Base-by-base conservation (phyloP, 2,888 invertebrate genomes). In the Tachystola acroxantha region DNA sequence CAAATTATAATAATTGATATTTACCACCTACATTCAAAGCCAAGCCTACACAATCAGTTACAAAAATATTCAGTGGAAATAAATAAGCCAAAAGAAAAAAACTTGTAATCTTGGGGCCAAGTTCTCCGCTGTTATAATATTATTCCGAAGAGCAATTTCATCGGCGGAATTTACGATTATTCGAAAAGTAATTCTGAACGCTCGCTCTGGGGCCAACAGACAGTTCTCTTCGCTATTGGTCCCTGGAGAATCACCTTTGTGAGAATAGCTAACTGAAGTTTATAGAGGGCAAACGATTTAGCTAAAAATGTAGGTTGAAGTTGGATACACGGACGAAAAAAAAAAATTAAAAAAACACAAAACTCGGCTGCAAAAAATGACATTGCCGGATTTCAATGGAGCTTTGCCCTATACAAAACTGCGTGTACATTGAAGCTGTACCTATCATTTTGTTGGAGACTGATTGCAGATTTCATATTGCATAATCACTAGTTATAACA, bases 101-200 rank as follows among this genome's bases (percentile, higher is more conserved):
- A 46, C 46, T 43, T 43, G 32, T 42, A 44, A 47, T 43, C 39
- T 41, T 20, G 28, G 34, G 16, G 19, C 37, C 31, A 45, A 45
- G 30, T 48, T 45, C 24, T 16, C 20, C 27, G 38, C 34, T 40
- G 39, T 40, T 45, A 43, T 41, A 46, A 45, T 45, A 46, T 45
- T 50, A 52, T 54, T 51, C 48, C 48, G 40, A 46, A 39, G 40
- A 43, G 45, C 45, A 34, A 46, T 45, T 46, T 37, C 37, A 37
- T 45, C 27, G 40, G 30, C 6, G 27, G 22, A 43, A 47, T 46
- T 51, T 51, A 48, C 48, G 48, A 43, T 50, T 50, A 50, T 50
- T 43, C 35, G 44, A 38, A 48, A 50, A 48, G 50, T 50, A 50
- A 45, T 40, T 40, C 40, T 20, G 37, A 39, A 39, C 34, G 32